Conservation (phyloP, 2,797 vertebrate genomes). For the Crax fasciolata region DNA sequence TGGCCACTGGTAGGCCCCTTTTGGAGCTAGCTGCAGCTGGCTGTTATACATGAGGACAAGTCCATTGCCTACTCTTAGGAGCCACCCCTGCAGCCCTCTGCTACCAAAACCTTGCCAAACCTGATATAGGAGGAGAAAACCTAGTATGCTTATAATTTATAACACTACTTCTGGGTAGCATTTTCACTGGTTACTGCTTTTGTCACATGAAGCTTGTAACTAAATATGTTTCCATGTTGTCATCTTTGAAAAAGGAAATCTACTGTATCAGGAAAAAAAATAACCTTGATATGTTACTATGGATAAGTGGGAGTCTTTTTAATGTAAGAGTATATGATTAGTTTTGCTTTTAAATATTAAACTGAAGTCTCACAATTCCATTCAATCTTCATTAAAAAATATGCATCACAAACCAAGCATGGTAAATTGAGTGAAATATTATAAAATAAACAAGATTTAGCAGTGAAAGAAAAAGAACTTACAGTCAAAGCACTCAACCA, state of each 20-base stretch:
- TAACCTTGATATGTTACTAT: not conserved
- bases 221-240: not conserved
- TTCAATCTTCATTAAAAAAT: not conserved
- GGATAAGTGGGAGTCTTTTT: not conserved
- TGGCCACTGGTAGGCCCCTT: not conserved
- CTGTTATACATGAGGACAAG: not conserved
- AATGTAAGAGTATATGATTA: not conserved
- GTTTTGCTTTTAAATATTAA: not conserved
- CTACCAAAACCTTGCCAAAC: not conserved
- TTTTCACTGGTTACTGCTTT: not conserved
- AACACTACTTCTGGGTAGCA: not conserved
- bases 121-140: not conserved
- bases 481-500: not conserved
- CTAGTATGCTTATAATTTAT: not conserved
- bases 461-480: not conserved
- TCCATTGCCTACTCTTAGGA: not conserved
- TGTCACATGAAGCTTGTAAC: not conserved
- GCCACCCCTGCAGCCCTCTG: not conserved
- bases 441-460: conserved; percentile 4
- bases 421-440: not conserved
- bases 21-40: not conserved
- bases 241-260: not conserved
- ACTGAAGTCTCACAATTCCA: conserved; percentile 23
- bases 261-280: not conserved
- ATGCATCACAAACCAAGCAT: not conserved